These are phyloP conservation scores for Ancistrus triradiatus DNA, from an alignment of 2,113 vertebrate genomes.

Conservation along the genomic window DNA sequence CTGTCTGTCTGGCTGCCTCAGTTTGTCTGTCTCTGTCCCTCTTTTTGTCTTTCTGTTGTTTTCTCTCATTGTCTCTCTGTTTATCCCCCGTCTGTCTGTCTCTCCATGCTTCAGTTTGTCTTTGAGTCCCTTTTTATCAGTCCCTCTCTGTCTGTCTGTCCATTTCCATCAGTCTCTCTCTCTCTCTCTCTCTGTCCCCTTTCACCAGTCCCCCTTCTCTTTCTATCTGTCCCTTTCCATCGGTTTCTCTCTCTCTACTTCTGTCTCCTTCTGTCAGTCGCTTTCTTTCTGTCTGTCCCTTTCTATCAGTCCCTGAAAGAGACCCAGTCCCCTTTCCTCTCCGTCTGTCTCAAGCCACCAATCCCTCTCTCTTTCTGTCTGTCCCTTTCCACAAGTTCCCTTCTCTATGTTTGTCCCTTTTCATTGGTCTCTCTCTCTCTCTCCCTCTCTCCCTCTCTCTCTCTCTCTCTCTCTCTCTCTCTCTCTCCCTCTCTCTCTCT, in stretches of 20 bases:
- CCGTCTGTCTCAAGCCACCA: background rate
- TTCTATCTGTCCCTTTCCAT: background rate
- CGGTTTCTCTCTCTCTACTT: background rate
- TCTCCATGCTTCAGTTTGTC: too few species aligned
- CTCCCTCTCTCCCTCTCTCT: background rate
- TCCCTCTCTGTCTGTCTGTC: constrained; percentile 60
- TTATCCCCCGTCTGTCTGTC: too few species aligned
- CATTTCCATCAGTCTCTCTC: background rate
- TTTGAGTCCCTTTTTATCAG: constrained; percentile 1
- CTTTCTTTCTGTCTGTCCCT: constrained; percentile 30
- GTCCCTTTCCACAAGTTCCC: too few species aligned
- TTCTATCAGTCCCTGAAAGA: background rate
- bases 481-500: constrained; percentile 10
- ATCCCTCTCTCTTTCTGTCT: constrained; percentile 50
- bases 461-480: background rate
- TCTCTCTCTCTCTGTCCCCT: background rate
- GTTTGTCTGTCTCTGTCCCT: too few species aligned
- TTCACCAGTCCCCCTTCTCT: background rate
- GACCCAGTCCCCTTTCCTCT: constrained; percentile 1
- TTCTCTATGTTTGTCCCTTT: too few species aligned
- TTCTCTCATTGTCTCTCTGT: too few species aligned
- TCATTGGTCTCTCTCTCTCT: background rate
- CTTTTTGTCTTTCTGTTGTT: too few species aligned
- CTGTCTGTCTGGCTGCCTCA: too few species aligned
- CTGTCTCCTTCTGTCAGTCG: constrained; percentile 57